Percentiles rank a stretch among this genome's conserved stretches.
phyloP scores from a whole-genome alignment of 2,888 invertebrate genomes.

The Euplagia quadripunctaria region DNA sequence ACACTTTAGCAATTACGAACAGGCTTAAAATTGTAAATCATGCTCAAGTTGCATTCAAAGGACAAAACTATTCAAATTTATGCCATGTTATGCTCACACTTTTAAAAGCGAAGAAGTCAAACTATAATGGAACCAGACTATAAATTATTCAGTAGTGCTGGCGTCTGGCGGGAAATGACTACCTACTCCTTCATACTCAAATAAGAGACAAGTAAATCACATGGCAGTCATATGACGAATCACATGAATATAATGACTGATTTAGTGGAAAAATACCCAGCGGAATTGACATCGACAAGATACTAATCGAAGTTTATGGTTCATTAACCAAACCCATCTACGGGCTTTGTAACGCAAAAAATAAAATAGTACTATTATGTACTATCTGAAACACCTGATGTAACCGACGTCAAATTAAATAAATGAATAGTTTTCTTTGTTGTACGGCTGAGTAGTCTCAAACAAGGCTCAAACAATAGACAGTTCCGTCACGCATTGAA shows the following conservation, averaged over 20 bases:
- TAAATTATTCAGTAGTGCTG: constrained; percentile 8
- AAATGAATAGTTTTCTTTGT: constrained; percentile 26
- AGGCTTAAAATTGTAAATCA: no score
- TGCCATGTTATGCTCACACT: not conserved
- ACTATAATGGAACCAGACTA: not conserved
- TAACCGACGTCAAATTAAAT: constrained; percentile 31
- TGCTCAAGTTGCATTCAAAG: not conserved
- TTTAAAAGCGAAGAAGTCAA: not conserved
- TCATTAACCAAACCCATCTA: not conserved
- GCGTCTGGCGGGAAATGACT: not conserved
- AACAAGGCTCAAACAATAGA: constrained; percentile 56
- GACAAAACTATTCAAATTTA: not conserved
- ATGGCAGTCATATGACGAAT: constrained; percentile 23
- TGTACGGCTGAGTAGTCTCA: constrained; percentile 52
- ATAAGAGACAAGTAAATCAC: constrained; percentile 19
- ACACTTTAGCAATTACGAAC: not conserved
- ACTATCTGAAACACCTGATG: constrained; percentile 35
- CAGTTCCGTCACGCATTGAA: constrained; percentile 64
- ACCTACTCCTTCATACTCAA: constrained; percentile 3
- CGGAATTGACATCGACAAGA: not conserved
- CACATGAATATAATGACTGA: constrained; percentile 17
- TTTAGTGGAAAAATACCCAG: constrained; percentile 18
- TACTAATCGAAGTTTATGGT: not conserved
- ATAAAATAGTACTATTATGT: constrained; percentile 10
- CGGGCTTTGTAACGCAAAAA: not conserved